phyloP scores from a whole-genome alignment of 2,888 invertebrate genomes.

The Atrina japonica region DNA sequence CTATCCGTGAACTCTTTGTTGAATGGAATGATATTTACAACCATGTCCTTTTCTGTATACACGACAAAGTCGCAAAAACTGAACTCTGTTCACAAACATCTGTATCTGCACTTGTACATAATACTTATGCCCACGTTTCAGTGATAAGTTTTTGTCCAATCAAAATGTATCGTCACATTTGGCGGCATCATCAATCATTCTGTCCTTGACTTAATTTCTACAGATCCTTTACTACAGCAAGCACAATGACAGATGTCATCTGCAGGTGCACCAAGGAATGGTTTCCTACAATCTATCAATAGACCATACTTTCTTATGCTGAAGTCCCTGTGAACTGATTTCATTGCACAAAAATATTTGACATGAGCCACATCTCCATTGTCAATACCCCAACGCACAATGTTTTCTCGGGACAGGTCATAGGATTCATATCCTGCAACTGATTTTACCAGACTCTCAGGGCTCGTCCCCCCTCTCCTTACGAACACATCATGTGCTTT shows the following conservation, averaged over 20 bases:
- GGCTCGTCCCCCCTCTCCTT: not conserved
- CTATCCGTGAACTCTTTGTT: not conserved
- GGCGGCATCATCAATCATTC: constrained; percentile 21
- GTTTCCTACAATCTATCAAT: not conserved
- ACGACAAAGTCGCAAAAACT: constrained; percentile 34
- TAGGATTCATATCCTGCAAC: constrained; percentile 32
- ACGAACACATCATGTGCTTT: constrained; percentile 26
- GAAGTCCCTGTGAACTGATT: not conserved
- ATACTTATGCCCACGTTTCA: constrained; percentile 35
- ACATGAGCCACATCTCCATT: constrained; percentile 30
- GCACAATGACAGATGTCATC: constrained; percentile 36
- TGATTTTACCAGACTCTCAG: constrained; percentile 10
- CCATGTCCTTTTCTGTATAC: constrained; percentile 13
- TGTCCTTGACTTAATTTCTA: constrained; percentile 39
- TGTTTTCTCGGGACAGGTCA: constrained; percentile 19
- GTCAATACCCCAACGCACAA: constrained; percentile 33
- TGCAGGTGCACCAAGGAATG: constrained; percentile 42
- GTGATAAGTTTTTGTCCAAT: constrained; percentile 18
- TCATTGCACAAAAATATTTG: constrained; percentile 4
- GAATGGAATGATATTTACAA: not conserved
- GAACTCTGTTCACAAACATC: not conserved
- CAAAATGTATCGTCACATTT: constrained; percentile 31
- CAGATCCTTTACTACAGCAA: constrained; percentile 39
- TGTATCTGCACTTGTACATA: constrained; percentile 34
- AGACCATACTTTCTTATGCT: not conserved